Evolutionary conservation across 2,797 vertebrate species (phyloP).

Genomic region (Coendou prehensilis): DNA sequence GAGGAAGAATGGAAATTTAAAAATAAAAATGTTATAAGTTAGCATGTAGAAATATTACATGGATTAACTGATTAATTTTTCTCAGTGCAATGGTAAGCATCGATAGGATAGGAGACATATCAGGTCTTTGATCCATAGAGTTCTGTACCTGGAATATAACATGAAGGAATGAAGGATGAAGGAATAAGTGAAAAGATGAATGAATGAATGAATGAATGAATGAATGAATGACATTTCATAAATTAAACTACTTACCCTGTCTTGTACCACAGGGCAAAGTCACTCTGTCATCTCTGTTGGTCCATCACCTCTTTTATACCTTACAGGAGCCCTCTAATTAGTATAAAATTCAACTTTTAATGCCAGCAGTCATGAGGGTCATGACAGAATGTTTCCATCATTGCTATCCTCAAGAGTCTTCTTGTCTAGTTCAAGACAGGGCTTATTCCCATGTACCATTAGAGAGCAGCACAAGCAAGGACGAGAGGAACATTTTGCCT

Average conservation of each 20-base stretch:
- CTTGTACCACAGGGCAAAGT: background rate
- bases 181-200: constrained; percentile 15
- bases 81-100: background rate
- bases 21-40: constrained; percentile 19
- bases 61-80: background rate
- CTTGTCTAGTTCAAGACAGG: background rate
- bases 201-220: background rate
- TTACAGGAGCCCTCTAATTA: background rate
- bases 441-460: background rate
- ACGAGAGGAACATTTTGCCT: constrained; percentile 6
- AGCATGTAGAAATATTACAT: constrained; percentile 29
- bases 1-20: background rate
- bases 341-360: background rate
- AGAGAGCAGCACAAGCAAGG: background rate
- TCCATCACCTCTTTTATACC: background rate
- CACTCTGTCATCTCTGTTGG: background rate
- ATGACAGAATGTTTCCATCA: background rate
- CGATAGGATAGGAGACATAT: background rate
- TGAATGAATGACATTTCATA: background rate
- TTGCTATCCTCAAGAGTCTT: background rate
- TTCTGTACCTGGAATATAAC: background rate
- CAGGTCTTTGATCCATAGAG: background rate
- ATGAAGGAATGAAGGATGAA: background rate
- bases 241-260: background rate
- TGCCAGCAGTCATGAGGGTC: background rate